Conservation (phyloP, 2,888 invertebrate genomes). For the Pachydiplax longipennis region DNA sequence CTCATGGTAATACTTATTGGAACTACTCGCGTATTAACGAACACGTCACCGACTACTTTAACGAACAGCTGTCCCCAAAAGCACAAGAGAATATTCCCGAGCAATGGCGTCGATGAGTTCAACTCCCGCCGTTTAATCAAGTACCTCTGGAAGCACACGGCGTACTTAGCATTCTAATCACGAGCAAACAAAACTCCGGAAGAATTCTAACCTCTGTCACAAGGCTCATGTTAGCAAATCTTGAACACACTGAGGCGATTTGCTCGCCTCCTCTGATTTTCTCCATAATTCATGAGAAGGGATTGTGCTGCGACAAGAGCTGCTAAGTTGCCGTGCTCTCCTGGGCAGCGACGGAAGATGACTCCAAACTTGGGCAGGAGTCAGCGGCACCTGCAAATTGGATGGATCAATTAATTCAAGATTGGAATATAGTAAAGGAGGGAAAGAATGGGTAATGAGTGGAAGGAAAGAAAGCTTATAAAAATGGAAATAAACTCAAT, state of each 20-base stretch:
- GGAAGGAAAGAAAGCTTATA: too few relatives aligned
- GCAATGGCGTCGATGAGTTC: too few relatives aligned
- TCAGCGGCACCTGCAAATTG: not conserved
- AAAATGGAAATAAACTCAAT: too few relatives aligned
- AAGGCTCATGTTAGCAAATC: not conserved
- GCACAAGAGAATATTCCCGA: too few relatives aligned
- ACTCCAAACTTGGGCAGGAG: not conserved
- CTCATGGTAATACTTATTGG: too few relatives aligned
- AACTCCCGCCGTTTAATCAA: too few relatives aligned
- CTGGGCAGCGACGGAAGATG: not conserved
- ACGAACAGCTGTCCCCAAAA: too few relatives aligned
- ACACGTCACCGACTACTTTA: too few relatives aligned
- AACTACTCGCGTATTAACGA: too few relatives aligned
- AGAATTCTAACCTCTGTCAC: not conserved
- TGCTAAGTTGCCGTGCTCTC: not conserved
- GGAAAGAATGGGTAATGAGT: too few relatives aligned
- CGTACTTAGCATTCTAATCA: too few relatives aligned
- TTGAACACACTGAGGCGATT: not conserved
- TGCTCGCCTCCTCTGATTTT: not conserved
- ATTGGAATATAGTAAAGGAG: not conserved
- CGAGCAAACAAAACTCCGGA: not conserved
- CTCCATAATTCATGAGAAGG: not conserved
- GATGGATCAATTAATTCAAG: not conserved
- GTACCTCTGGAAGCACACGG: too few relatives aligned
- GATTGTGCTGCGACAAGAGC: not conserved